These are phyloP conservation scores for Xiphias gladius DNA, from an alignment of 2,113 vertebrate genomes.

Conservation along the genomic window DNA sequence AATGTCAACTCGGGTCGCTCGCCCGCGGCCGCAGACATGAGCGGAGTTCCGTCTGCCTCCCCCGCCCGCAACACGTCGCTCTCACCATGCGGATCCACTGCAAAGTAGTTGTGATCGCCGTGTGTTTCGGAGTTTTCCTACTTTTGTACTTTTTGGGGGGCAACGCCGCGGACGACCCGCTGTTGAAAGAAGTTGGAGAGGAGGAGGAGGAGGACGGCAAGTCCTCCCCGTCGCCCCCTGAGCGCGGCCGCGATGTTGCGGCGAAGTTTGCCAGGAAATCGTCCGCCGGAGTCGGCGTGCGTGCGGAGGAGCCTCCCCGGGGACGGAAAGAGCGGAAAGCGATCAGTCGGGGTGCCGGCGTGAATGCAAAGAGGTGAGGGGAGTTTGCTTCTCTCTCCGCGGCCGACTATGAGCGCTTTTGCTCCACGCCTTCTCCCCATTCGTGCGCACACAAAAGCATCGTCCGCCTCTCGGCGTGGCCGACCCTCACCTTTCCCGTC, in stretches of 20 bases:
- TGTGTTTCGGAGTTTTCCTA: constrained; percentile 86
- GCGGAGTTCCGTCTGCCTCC: constrained; percentile 37
- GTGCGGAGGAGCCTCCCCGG: constrained; percentile 43
- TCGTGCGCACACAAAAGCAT: neutral
- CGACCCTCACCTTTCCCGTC: neutral
- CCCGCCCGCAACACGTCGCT: constrained; percentile 55
- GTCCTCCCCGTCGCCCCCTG: constrained; percentile 37
- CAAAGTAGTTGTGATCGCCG: constrained; percentile 79
- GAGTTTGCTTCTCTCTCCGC: constrained; percentile 27
- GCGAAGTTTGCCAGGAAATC: constrained; percentile 71
- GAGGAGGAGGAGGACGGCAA: constrained; percentile 42
- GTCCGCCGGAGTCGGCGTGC: constrained; percentile 17
- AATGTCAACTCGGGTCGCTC: constrained; percentile 64
- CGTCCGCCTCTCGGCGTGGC: neutral
- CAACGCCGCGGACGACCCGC: constrained; percentile 80
- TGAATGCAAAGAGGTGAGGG: constrained; percentile 79
- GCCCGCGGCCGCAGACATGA: constrained; percentile 76
- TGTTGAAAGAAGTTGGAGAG: constrained; percentile 72
- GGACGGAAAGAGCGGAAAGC: constrained; percentile 53
- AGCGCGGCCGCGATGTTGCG: constrained; percentile 47
- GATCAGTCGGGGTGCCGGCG: constrained; percentile 48
- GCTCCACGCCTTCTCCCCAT: constrained; percentile 8
- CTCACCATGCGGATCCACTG: constrained; percentile 84
- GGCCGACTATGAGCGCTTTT: neutral
- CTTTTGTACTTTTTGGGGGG: constrained; percentile 87